Conservation (phyloP, 2,797 vertebrate genomes). For the Crax fasciolata region DNA sequence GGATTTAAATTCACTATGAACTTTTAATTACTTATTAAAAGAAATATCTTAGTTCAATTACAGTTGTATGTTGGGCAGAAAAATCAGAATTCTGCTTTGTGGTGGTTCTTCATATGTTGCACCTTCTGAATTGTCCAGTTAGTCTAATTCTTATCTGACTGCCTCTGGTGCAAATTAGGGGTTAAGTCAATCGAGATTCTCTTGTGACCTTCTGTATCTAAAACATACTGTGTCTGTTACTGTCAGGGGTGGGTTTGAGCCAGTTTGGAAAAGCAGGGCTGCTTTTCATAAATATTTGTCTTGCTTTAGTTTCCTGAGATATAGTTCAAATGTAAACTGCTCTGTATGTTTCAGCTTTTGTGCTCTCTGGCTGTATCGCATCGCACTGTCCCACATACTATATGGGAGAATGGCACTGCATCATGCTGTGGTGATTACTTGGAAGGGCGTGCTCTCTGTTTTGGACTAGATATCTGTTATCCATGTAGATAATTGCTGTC, state of each 20-base stretch:
- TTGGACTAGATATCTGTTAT: constrained; percentile 76
- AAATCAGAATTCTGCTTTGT: background rate
- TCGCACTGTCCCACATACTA: constrained; percentile 50
- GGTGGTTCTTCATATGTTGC: background rate
- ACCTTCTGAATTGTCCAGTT: background rate
- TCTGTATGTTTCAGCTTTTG: background rate
- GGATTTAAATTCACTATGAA: constrained; percentile 26
- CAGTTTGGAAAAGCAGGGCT: constrained; percentile 10
- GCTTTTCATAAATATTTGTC: constrained; percentile 75
- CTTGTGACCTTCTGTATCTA: constrained; percentile 34
- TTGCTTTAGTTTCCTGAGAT: constrained; percentile 73
- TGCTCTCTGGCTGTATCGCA: constrained; percentile 34
- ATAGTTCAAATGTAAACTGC: constrained; percentile 62
- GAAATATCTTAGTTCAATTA: background rate
- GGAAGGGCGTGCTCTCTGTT: constrained; percentile 73
- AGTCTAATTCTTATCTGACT: background rate
- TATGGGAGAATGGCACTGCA: constrained; percentile 5
- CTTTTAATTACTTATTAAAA: background rate
- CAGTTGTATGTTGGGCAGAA: background rate
- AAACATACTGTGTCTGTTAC: constrained; percentile 44
- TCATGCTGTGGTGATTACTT: constrained; percentile 67
- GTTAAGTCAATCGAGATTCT: constrained; percentile 34
- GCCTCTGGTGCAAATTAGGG: constrained; percentile 36
- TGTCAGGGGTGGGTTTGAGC: constrained; percentile 31
- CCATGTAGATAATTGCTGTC: constrained; percentile 71